phyloP scores from a whole-genome alignment of 2,113 vertebrate species.

The Gobiocypris rarus region DNA sequence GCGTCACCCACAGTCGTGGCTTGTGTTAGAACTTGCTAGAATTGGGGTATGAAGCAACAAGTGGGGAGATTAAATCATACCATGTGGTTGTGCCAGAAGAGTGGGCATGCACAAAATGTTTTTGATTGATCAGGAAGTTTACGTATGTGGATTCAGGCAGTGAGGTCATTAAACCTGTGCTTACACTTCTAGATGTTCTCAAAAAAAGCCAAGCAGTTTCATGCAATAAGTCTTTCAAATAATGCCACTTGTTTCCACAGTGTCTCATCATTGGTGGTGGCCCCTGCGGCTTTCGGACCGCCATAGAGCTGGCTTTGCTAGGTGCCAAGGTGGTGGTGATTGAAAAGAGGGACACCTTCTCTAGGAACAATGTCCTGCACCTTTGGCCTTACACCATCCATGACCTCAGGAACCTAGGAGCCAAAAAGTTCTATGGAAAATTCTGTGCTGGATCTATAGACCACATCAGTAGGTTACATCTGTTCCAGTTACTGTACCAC shows the following conservation, averaged over 20 bases:
- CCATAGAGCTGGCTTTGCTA: constrained; percentile 92
- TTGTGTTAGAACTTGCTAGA: constrained; percentile 14
- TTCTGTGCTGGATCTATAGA: constrained; percentile 97
- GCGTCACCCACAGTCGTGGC: no score
- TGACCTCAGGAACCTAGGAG: constrained; percentile 90
- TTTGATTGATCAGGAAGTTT: not conserved
- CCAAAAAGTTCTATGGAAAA: constrained; percentile 97
- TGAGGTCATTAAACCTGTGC: not conserved
- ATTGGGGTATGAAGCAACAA: not conserved
- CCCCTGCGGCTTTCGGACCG: constrained; percentile 90
- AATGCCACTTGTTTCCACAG: constrained; percentile 64
- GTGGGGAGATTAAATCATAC: not conserved
- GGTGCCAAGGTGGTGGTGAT: constrained; percentile 94
- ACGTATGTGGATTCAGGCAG: not conserved
- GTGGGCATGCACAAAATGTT: not conserved
- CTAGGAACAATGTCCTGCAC: constrained; percentile 96
- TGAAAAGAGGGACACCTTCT: constrained; percentile 95
- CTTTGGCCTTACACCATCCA: constrained; percentile 98
- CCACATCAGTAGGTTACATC: constrained; percentile 92
- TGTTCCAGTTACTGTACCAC: not conserved
- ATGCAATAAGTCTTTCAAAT: not conserved
- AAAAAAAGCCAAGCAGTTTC: not conserved
- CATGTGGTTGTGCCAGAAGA: not conserved
- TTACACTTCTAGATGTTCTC: not conserved
- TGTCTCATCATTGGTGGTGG: constrained; percentile 95